Percentiles rank a stretch among this genome's conserved stretches.
phyloP scores from a whole-genome alignment of 1,140 invertebrate species.

The Anastatus disparis region DNA sequence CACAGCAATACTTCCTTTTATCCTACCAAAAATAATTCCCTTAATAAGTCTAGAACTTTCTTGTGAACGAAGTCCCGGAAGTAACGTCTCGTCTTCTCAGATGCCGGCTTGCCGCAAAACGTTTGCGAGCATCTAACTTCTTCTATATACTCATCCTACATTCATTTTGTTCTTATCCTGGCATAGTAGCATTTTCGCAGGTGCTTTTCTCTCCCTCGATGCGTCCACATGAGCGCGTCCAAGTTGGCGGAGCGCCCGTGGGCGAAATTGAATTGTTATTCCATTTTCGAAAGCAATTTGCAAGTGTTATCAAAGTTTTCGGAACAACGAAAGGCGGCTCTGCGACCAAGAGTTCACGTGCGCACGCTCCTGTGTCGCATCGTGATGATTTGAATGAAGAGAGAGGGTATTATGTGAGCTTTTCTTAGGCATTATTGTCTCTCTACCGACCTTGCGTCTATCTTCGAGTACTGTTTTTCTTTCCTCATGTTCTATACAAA shows the following conservation, averaged over 20 bases:
- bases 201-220: background rate
- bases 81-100: background rate
- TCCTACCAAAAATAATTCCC: too few relatives aligned
- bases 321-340: constrained; percentile 45
- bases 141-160: background rate
- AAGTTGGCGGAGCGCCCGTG: constrained; percentile 40
- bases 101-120: background rate
- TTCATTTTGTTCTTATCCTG: background rate
- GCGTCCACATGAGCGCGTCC: constrained; percentile 26
- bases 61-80: background rate
- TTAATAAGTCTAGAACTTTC: too few relatives aligned
- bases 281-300: constrained; percentile 66
- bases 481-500: too few relatives aligned
- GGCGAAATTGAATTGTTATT: constrained; percentile 65
- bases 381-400: too few relatives aligned
- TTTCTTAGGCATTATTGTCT: too few relatives aligned
- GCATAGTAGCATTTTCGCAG: background rate
- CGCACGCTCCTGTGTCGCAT: too few relatives aligned
- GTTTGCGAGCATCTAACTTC: background rate
- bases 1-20: too few relatives aligned
- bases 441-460: too few relatives aligned
- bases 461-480: too few relatives aligned
- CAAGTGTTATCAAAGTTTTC: constrained; percentile 66
- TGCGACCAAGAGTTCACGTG: too few relatives aligned
- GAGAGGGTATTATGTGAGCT: too few relatives aligned